Evolutionary conservation across 2,797 vertebrate species (phyloP).

Genomic region (Periophthalmus magnuspinnatus): DNA sequence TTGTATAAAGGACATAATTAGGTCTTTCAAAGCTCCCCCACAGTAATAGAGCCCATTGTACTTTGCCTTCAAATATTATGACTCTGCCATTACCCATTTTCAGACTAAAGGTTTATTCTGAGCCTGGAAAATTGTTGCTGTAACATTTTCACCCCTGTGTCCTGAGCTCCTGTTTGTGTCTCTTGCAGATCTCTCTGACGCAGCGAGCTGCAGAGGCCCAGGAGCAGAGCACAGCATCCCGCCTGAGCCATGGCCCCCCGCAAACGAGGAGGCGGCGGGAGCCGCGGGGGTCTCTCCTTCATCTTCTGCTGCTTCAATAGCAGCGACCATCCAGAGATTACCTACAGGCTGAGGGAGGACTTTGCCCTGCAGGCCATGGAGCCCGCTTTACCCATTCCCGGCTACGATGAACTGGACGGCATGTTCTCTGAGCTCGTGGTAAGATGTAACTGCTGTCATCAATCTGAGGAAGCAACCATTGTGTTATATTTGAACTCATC

Average conservation of each 20-base stretch:
- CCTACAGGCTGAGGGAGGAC: conserved; percentile 91
- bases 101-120: conserved; percentile 8
- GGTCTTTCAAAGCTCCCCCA: conserved; percentile 27
- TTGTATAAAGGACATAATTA: conserved; percentile 47
- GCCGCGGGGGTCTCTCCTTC: conserved; percentile 84
- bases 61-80: conserved; percentile 20
- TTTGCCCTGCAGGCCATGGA: conserved; percentile 95
- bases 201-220: conserved; percentile 64
- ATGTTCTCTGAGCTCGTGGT: conserved; percentile 98
- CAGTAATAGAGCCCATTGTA: conserved; percentile 13
- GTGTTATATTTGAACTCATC: background rate
- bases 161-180: conserved; percentile 6
- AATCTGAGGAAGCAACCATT: background rate
- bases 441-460: conserved; percentile 53
- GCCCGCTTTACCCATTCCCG: conserved; percentile 89
- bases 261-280: conserved; percentile 81
- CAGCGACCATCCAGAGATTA: conserved; percentile 97
- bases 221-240: conserved; percentile 52
- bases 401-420: conserved; percentile 89
- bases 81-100: conserved; percentile 21
- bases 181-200: conserved; percentile 72
- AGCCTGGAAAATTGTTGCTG: conserved; percentile 9
- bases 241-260: conserved; percentile 88
- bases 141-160: conserved; percentile 13
- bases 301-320: conserved; percentile 97